Evolutionary conservation across 2,113 vertebrate genomes (phyloP).

Genomic region (Spizaetus ornatus): DNA sequence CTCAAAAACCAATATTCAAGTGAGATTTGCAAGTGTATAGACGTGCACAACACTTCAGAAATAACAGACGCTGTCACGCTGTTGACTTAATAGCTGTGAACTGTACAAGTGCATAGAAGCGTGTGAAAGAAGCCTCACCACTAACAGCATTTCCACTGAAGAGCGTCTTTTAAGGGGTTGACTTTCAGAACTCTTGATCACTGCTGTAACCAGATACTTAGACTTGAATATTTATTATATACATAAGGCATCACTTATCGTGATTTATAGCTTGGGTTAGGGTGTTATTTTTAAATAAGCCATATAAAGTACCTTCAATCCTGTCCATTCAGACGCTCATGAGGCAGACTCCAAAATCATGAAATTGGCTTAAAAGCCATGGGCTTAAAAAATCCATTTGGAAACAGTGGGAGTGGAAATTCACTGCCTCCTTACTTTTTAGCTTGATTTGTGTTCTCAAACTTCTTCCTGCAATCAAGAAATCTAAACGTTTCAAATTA

Average conservation of each 20-base stretch:
- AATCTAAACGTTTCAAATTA: not conserved
- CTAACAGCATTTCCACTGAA: not conserved
- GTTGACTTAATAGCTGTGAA: not conserved
- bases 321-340: slow-evolving; percentile 6
- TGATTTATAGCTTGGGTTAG: slow-evolving; percentile 59
- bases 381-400: not conserved
- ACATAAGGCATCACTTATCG: slow-evolving; percentile 50
- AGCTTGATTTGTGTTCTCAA: slow-evolving; percentile 4
- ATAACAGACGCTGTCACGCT: not conserved
- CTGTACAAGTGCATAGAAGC: not conserved
- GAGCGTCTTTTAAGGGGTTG: not conserved
- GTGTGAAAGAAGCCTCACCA: not conserved
- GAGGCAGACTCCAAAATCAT: slow-evolving; percentile 3
- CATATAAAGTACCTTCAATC: slow-evolving; percentile 53
- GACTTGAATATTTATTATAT: slow-evolving; percentile 59
- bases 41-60: not conserved
- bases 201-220: slow-evolving; percentile 47
- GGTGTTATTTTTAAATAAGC: slow-evolving; percentile 62
- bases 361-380: slow-evolving; percentile 10
- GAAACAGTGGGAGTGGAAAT: not conserved
- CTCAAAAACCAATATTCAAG: not conserved
- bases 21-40: not conserved
- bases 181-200: slow-evolving; percentile 44
- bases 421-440: not conserved
- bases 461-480: not conserved